Percentiles rank a stretch among this genome's conserved stretches.
Evolutionary conservation across 2,113 vertebrate species (phyloP).

Genomic region (Odocoileus hemionus): DNA sequence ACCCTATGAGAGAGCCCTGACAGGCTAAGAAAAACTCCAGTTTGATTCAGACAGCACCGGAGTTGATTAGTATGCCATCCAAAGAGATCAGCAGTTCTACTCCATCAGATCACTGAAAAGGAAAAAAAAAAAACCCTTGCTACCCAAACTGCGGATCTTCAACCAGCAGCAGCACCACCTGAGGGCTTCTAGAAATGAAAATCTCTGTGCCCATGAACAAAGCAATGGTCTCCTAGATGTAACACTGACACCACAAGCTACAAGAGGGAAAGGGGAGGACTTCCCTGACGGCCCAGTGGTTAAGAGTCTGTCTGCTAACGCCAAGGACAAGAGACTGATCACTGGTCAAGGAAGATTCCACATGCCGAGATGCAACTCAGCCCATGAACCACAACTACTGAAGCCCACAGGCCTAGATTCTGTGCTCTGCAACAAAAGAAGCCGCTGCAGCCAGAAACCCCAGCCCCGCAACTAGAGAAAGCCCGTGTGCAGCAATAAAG

Average conservation of each 20-base stretch:
- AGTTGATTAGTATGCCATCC: not conserved
- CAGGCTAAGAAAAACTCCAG: not conserved
- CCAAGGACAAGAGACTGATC: not conserved
- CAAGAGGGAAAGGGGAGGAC: not conserved
- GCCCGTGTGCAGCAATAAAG: not conserved
- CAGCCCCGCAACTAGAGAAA: not conserved
- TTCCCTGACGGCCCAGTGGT: not conserved
- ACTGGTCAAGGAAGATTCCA: not conserved
- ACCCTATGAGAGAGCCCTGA: not conserved
- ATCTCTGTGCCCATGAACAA: not conserved
- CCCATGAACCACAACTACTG: not conserved
- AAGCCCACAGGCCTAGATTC: not conserved
- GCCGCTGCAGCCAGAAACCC: not conserved
- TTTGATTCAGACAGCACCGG: not conserved
- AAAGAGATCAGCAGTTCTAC: not conserved
- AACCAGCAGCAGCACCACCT: not conserved
- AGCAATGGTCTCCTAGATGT: not conserved
- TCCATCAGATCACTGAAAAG: not conserved
- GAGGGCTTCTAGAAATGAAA: not conserved
- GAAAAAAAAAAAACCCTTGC: not conserved
- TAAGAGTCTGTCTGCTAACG: not conserved
- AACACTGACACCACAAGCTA: not conserved
- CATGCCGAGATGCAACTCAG: not conserved
- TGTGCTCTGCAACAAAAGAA: not conserved
- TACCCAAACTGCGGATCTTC: not conserved